These are phyloP conservation scores for Heliconius charithonia DNA, from an alignment of 2,888 invertebrate species.

Conservation along the genomic window DNA sequence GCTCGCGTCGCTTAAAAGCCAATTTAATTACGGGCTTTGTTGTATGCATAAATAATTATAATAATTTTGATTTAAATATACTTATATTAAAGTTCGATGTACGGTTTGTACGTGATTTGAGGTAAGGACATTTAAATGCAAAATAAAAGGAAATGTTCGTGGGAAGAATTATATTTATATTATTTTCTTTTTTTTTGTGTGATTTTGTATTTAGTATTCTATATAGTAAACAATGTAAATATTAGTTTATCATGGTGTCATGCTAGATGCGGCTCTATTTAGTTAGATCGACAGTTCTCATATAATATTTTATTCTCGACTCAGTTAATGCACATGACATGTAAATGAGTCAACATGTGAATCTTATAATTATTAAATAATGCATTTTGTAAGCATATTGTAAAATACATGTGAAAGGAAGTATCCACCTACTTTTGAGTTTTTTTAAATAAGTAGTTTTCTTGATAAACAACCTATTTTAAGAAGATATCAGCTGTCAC, in stretches of 20 bases:
- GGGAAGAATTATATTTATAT: no score
- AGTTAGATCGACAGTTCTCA: neutral
- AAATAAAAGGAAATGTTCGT: neutral
- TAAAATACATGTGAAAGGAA: neutral
- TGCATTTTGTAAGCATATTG: neutral
- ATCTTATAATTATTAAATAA: neutral
- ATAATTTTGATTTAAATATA: neutral
- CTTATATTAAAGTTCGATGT: neutral
- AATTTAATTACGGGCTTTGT: constrained; percentile 46
- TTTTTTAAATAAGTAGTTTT: constrained; percentile 18
- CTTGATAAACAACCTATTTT: constrained; percentile 57
- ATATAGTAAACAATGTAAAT: neutral
- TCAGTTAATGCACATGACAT: neutral
- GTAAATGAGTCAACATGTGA: neutral
- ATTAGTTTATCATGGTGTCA: neutral
- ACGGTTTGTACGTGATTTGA: neutral
- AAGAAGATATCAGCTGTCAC: constrained; percentile 53
- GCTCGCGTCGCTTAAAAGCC: constrained; percentile 47
- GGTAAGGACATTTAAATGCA: neutral
- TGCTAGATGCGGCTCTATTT: neutral
- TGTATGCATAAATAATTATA: constrained; percentile 27
- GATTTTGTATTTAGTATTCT: neutral
- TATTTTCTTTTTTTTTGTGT: no score
- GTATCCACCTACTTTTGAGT: neutral
- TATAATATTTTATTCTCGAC: neutral